Evolutionary conservation across 2,888 invertebrate genomes (phyloP).

Genomic region (Apotomis capreana): DNA sequence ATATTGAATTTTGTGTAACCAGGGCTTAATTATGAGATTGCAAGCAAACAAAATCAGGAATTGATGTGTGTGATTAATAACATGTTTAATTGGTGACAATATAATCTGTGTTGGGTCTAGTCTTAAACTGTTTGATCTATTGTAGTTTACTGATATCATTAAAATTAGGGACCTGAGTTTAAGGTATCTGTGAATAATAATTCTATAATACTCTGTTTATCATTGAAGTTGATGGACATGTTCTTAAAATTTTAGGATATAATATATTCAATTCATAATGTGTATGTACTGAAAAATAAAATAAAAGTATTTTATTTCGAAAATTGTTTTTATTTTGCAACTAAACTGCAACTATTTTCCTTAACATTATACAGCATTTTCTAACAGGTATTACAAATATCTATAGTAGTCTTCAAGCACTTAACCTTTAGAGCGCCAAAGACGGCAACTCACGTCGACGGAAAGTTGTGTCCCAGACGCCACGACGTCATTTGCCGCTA

Average conservation of each 20-base stretch:
- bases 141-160: constrained; percentile 26
- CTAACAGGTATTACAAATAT: neutral
- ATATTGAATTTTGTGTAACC: neutral
- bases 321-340: constrained; percentile 23
- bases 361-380: neutral
- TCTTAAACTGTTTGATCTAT: constrained; percentile 13
- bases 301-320: constrained; percentile 41
- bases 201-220: constrained; percentile 44
- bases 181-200: constrained; percentile 8
- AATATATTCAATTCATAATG: constrained; percentile 26
- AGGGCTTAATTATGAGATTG: neutral
- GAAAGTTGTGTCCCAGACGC: too few species aligned
- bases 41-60: constrained; percentile 13
- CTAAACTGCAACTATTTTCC: neutral
- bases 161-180: constrained; percentile 34
- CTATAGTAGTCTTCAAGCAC: neutral
- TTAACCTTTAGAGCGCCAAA: too few species aligned
- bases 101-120: constrained; percentile 9
- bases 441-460: too few species aligned
- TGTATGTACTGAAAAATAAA: constrained; percentile 36
- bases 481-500: too few species aligned
- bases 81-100: constrained; percentile 29
- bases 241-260: constrained; percentile 28
- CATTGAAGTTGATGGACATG: constrained; percentile 29
- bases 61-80: constrained; percentile 22